Evolutionary conservation across 35 echinoderm and acorn worm species (phyloP), one percentile per base, ranked within the genome.

Genomic region (Acanthaster planci): DNA sequence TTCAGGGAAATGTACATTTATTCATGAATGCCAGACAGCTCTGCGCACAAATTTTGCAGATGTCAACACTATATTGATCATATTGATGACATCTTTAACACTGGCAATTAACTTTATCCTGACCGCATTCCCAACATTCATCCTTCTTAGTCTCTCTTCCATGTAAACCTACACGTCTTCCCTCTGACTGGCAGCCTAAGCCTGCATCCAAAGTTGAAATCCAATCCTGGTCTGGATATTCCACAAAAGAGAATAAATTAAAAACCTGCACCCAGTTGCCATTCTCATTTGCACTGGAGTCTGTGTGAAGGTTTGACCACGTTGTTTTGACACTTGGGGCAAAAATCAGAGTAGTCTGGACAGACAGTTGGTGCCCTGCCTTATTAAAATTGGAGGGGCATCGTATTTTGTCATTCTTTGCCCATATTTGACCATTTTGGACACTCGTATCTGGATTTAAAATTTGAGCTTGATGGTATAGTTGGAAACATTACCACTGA

Each of bases 301-400:
- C 4, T 47, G 42, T 12, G 12, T 47, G 42, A 31, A 72, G 64
- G 30, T 72, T 35, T 72, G 30, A 34, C 23, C 18, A 31, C 23
- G 30, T 31, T 72, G 34, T 72, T 72, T 72, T 31, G 64, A 72
- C 34, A 72, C 64, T 72, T 26, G 26, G 34, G 64, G 64, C 64
- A 31, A 29, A 72, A 72, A 12, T 67, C 59, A 67, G 2, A 31
- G 64, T 26, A 72, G 34, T 14, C 42, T 47, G 12, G 42, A 47
- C 42, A 47, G 42, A 4, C 4, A 47, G 12, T 12, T 47, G 42
- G 42, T 47, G 42, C 12, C 4, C 42, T 47, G 42, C 42, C 42
- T 47, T 47, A 47, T 47, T 47, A 47, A 12, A 47, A 47, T 47
- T 4, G 42, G 12, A 4, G 12, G 42, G 42, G 12, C 42, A 47